Evolutionary conservation across 2,797 vertebrate species (phyloP).

Genomic region (Myiotriccus ornatus): DNA sequence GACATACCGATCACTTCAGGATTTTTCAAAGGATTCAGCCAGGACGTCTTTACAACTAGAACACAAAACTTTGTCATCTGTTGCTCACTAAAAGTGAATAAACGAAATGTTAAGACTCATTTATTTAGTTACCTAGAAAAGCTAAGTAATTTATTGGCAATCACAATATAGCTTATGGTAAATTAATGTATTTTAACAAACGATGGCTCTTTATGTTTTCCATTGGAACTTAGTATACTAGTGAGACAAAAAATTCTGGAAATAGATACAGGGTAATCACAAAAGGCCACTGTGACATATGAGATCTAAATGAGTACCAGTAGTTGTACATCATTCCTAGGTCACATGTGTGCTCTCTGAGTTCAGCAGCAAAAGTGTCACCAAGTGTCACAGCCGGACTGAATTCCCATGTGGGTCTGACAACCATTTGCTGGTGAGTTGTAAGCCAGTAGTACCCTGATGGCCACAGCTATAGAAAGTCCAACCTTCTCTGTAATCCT

Average conservation of each 20-base stretch:
- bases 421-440: neutral
- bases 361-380: neutral
- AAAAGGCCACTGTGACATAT: neutral
- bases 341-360: rapidly evolving
- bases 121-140: neutral
- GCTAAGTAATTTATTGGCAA: neutral
- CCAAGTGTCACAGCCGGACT: neutral
- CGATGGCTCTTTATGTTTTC: neutral
- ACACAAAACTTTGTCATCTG: neutral
- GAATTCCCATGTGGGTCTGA: neutral
- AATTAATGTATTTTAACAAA: neutral
- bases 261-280: neutral
- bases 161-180: neutral
- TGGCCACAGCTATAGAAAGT: neutral
- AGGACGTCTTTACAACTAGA: neutral
- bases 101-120: neutral
- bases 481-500: neutral
- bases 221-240: neutral
- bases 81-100: neutral
- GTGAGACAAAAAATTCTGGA: neutral
- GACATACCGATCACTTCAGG: neutral
- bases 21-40: neutral
- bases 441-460: neutral
- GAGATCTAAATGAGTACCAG: neutral
- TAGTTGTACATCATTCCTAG: neutral